A percentile compares a stretch with the other conserved stretches of the same genome.
Conservation (phyloP, 2,888 invertebrate genomes). For the Sarcophaga variegata region DNA sequence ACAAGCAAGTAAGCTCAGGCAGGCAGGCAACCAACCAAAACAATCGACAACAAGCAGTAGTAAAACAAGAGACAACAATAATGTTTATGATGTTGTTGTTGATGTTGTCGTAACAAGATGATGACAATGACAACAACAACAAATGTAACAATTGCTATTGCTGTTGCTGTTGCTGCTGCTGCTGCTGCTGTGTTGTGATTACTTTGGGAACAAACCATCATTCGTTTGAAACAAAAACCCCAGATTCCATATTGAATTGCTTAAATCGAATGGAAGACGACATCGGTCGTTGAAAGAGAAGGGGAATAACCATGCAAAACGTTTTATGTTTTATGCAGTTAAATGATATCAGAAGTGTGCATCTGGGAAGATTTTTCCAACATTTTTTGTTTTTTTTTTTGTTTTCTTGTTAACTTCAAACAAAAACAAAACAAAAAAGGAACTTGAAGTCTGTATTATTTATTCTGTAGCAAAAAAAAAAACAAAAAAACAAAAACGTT, state of each 20-base stretch:
- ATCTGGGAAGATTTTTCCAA: conserved; percentile 68
- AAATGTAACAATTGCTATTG: conserved; percentile 52
- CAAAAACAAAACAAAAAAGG: not conserved
- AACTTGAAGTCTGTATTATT: conserved; percentile 66
- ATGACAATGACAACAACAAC: conserved; percentile 53
- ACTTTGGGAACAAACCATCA: conserved; percentile 58
- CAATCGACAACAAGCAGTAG: conserved; percentile 55
- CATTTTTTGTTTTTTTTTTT: not conserved
- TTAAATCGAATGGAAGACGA: not conserved
- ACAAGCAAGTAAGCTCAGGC: not conserved
- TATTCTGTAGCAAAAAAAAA: conserved; percentile 46
- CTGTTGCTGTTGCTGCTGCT: conserved; percentile 10
- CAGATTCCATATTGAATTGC: conserved; percentile 25
- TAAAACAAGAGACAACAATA: conserved; percentile 64
- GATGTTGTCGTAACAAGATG: conserved; percentile 32
- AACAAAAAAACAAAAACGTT: not conserved
- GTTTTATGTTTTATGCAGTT: conserved; percentile 64
- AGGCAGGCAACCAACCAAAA: conserved; percentile 10
- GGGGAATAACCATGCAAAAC: conserved; percentile 53
- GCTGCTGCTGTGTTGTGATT: conserved; percentile 44
- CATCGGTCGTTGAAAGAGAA: not conserved
- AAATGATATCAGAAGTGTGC: conserved; percentile 72
- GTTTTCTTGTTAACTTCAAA: conserved; percentile 19
- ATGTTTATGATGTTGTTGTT: conserved; percentile 60
- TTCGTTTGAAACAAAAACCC: conserved; percentile 8